Percentiles rank a stretch among this genome's conserved stretches.
These are phyloP conservation scores for Nymphalis io DNA, from an alignment of 1,140 invertebrate species.

Conservation along the genomic window DNA sequence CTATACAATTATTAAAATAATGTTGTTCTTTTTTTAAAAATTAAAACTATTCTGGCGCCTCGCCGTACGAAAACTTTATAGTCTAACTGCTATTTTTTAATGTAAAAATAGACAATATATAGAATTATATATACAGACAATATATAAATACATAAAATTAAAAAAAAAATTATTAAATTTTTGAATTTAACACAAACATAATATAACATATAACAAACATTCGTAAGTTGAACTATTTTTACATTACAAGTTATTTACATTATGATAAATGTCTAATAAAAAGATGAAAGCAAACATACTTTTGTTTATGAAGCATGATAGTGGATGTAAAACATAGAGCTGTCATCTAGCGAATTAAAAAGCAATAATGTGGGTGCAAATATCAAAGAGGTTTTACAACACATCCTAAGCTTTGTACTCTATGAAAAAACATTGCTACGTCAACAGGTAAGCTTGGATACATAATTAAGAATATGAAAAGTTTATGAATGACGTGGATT, in stretches of 20 bases:
- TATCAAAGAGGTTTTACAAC: slow-evolving; percentile 11
- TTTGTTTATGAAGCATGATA: slow-evolving; percentile 58
- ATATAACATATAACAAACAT: too few species aligned
- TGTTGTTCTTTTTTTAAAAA: slow-evolving; percentile 6
- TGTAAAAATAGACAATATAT: too few species aligned
- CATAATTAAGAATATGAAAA: too few species aligned
- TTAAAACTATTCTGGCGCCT: slow-evolving; percentile 9
- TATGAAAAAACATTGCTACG: neutral
- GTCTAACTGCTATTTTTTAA: slow-evolving; percentile 1
- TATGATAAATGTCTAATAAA: slow-evolving; percentile 59
- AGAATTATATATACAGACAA: neutral
- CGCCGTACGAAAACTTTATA: neutral
- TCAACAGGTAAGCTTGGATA: neutral
- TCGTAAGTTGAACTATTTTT: neutral
- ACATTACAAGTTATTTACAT: slow-evolving; percentile 37
- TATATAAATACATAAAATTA: neutral
- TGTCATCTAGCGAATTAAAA: slow-evolving; percentile 70
- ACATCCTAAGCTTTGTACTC: neutral
- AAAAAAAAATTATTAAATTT: neutral
- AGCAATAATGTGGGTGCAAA: slow-evolving; percentile 59
- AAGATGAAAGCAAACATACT: slow-evolving; percentile 57
- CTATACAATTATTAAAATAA: slow-evolving; percentile 45
- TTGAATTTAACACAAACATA: neutral
- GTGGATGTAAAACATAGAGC: slow-evolving; percentile 50
- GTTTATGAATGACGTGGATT: too few species aligned